Percentiles rank a stretch among this genome's conserved stretches.
These are phyloP conservation scores for Valencia hispanica DNA, from an alignment of 2,797 vertebrate species.

Conservation along the genomic window DNA sequence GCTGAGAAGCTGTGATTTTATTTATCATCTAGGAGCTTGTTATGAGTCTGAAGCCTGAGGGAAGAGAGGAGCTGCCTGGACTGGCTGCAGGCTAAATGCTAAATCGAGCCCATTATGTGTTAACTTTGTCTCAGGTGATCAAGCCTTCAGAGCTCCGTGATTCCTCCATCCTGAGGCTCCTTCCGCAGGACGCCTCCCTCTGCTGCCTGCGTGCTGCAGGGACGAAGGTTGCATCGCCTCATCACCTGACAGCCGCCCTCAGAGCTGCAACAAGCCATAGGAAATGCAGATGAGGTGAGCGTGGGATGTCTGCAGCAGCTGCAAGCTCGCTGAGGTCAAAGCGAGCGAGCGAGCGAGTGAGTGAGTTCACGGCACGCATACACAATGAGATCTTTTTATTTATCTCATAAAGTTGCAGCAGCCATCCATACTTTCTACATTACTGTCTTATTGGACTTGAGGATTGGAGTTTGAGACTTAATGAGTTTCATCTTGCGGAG, in stretches of 20 bases:
- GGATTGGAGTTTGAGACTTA: conserved; percentile 65
- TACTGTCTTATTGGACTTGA: conserved; percentile 67
- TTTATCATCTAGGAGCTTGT: background rate
- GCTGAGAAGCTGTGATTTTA: background rate
- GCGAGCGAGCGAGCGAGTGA: conserved; percentile 1
- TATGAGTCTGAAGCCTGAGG: background rate
- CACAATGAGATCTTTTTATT: conserved; percentile 58
- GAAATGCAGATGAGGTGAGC: conserved; percentile 62
- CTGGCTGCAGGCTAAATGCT: background rate
- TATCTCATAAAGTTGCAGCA: conserved; percentile 47
- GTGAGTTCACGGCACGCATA: conserved; percentile 25
- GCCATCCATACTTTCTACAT: conserved; percentile 72
- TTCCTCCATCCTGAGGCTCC: background rate
- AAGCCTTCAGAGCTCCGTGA: background rate
- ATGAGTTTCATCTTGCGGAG: conserved; percentile 73
- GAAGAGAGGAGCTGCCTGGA: background rate
- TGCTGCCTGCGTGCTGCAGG: background rate
- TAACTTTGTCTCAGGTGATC: background rate
- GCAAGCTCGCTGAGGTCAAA: conserved; percentile 16
- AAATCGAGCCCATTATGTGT: background rate
- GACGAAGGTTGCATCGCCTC: conserved; percentile 52
- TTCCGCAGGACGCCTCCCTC: background rate
- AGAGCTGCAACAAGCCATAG: conserved; percentile 54
- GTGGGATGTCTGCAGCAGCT: conserved; percentile 45
- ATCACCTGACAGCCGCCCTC: conserved; percentile 44